A percentile compares a stretch with the other conserved stretches of the same genome.
Evolutionary conservation across 2,888 invertebrate genomes (phyloP).

Genomic region (Periphyllus acericola): DNA sequence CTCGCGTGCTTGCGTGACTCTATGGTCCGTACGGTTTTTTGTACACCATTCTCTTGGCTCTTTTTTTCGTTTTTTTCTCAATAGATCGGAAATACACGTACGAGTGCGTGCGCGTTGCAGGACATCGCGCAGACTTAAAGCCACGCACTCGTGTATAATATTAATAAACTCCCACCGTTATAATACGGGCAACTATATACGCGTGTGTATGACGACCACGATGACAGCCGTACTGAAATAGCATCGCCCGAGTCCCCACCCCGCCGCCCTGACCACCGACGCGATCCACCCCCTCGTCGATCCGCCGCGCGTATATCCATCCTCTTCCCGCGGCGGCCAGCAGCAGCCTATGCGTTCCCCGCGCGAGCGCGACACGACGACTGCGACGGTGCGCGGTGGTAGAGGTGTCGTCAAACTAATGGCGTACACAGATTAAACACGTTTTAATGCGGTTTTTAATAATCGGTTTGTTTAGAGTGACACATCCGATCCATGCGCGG

Average conservation of each 20-base stretch:
- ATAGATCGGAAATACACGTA: conserved; percentile 34
- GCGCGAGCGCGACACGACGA: not conserved
- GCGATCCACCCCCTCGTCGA: not conserved
- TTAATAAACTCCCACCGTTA: conserved; percentile 59
- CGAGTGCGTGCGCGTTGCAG: not conserved
- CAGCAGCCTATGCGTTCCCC: too few species aligned
- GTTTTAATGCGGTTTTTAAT: conserved; percentile 62
- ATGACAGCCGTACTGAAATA: conserved; percentile 61
- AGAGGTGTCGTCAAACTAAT: conserved; percentile 61
- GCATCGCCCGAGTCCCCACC: not conserved
- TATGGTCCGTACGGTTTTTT: too few species aligned
- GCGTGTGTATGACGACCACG: conserved; percentile 50
- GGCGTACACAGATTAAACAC: conserved; percentile 62
- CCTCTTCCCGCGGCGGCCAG: not conserved
- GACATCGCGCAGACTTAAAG: conserved; percentile 19
- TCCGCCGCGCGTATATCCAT: not conserved
- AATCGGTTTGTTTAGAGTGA: conserved; percentile 62
- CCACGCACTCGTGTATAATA: not conserved
- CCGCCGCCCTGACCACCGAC: not conserved
- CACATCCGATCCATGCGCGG: conserved; percentile 55
- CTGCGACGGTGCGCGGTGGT: not conserved
- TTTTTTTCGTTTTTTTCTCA: not conserved
- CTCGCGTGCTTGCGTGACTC: not conserved
- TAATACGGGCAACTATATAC: conserved; percentile 51
- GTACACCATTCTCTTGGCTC: not conserved